These are phyloP conservation scores for Pseudochirops corinnae DNA, from an alignment of 2,797 vertebrate genomes.

Conservation along the genomic window DNA sequence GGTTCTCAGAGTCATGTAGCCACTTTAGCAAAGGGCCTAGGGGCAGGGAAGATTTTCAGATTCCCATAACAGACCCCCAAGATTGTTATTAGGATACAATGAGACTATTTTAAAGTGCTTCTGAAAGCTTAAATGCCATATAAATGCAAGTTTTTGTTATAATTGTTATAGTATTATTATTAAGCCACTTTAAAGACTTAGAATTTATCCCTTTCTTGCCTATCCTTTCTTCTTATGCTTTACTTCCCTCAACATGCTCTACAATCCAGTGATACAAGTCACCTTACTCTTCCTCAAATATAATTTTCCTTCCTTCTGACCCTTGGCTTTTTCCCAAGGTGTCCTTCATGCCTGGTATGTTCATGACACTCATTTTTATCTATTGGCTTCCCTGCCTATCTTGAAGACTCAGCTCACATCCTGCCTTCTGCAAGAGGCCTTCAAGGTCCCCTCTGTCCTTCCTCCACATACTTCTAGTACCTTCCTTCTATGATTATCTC, in stretches of 20 bases:
- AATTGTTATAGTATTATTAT: not conserved
- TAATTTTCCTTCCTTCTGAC: not conserved
- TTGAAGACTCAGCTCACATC: not conserved
- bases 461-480: not conserved
- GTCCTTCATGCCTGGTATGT: not conserved
- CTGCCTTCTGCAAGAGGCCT: not conserved
- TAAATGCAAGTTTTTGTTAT: not conserved
- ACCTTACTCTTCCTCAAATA: not conserved
- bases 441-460: not conserved
- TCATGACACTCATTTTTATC: not conserved
- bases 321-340: not conserved
- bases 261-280: not conserved
- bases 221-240: not conserved
- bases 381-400: not conserved
- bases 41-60: no score
- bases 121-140: not conserved
- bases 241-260: not conserved
- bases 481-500: not conserved
- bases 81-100: not conserved
- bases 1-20: no score
- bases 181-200: not conserved
- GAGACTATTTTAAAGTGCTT: not conserved
- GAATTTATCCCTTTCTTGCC: not conserved
- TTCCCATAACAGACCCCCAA: not conserved
- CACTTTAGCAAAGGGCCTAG: no score